Evolutionary conservation across 2,113 vertebrate species (phyloP).

Genomic region (Pterocles orientalis): DNA sequence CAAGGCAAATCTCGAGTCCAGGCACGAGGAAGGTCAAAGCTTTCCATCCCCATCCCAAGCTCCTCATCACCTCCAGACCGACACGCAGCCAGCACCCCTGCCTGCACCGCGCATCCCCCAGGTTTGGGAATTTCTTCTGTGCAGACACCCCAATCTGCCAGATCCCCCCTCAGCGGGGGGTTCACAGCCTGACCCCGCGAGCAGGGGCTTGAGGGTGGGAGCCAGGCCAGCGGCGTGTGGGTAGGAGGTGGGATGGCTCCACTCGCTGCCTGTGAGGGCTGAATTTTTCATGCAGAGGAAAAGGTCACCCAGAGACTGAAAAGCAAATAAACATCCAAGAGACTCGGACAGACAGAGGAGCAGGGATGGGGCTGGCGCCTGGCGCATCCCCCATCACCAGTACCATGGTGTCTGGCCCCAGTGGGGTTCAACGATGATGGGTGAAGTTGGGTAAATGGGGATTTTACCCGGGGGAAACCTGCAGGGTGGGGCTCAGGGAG

Average conservation of each 20-base stretch:
- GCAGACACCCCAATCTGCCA: neutral
- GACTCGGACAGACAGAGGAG: accelerated
- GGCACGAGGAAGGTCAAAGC: neutral
- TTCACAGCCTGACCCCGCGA: neutral
- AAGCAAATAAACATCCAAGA: neutral
- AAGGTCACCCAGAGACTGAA: neutral
- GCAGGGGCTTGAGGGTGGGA: neutral
- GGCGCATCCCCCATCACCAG: neutral
- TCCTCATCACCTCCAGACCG: neutral
- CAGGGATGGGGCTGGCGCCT: accelerated
- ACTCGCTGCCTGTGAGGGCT: neutral
- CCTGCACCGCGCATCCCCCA: accelerated
- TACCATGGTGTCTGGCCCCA: accelerated
- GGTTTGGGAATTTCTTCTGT: neutral
- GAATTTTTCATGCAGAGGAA: neutral
- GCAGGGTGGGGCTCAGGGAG: neutral
- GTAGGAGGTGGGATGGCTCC: neutral
- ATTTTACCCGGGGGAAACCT: neutral
- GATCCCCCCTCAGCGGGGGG: accelerated
- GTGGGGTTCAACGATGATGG: neutral
- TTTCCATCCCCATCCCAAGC: neutral
- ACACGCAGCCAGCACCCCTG: neutral
- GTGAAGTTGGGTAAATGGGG: neutral
- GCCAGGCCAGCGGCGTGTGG: accelerated
- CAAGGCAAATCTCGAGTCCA: neutral